phyloP scores from a whole-genome alignment of 2,888 invertebrate species.

The Dimorphilus gyrociliatus region DNA sequence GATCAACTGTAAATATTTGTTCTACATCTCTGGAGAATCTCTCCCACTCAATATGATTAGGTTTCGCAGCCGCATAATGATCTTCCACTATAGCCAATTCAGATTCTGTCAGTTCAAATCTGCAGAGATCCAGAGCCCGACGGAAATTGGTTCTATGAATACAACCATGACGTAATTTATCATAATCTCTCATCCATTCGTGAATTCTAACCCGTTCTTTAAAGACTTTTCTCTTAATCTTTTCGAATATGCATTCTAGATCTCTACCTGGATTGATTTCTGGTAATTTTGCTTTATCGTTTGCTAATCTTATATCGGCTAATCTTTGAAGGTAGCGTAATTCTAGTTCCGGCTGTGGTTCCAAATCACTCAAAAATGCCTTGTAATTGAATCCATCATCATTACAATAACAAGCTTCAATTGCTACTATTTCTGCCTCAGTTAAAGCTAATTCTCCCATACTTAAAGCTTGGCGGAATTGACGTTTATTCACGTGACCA shows the following conservation, averaged over 20 bases:
- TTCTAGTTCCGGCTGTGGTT: slow-evolving; percentile 19
- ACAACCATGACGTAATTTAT: slow-evolving; percentile 33
- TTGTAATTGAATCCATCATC: slow-evolving; percentile 34
- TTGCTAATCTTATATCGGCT: slow-evolving; percentile 19
- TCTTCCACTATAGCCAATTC: slow-evolving; percentile 33
- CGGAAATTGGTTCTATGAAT: slow-evolving; percentile 33
- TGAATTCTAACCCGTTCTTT: slow-evolving; percentile 29
- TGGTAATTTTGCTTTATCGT: slow-evolving; percentile 19
- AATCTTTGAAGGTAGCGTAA: slow-evolving; percentile 28
- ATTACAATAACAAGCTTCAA: slow-evolving; percentile 33
- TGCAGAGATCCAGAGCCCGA: slow-evolving; percentile 30
- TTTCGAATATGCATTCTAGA: slow-evolving; percentile 27
- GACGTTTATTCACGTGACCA: slow-evolving; percentile 30
- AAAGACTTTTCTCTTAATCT: slow-evolving; percentile 34
- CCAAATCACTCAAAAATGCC: slow-evolving; percentile 28
- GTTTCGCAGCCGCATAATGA: slow-evolving; percentile 16
- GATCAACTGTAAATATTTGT: slow-evolving; percentile 30
- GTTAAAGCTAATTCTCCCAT: slow-evolving; percentile 27
- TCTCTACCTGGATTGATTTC: slow-evolving; percentile 16
- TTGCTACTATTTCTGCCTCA: slow-evolving; percentile 26
- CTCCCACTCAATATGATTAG: slow-evolving; percentile 27
- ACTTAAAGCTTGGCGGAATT: slow-evolving; percentile 34
- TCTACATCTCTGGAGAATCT: slow-evolving; percentile 34
- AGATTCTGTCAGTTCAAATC: slow-evolving; percentile 28
- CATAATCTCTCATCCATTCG: slow-evolving; percentile 36